Base-by-base conservation (phyloP, 2,113 vertebrate species). In the Erythrolamprus reginae region DNA sequence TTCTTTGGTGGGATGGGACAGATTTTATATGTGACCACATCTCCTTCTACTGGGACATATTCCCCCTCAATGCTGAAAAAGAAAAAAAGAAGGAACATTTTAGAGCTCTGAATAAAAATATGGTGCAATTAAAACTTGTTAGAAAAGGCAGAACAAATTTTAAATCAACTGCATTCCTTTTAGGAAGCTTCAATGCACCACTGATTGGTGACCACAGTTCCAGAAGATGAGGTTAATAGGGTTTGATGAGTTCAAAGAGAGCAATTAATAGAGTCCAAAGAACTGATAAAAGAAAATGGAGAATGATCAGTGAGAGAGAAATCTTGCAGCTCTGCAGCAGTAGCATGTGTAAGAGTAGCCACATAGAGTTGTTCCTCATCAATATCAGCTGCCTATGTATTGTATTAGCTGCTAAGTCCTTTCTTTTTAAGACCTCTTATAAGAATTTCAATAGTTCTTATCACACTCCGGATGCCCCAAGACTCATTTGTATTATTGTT, bases 1-100 rank as follows among this genome's bases (percentile, higher is more conserved):
- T 99, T 99, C 97, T 99, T 99, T 89, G 99, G 99, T 0, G 99
- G 99, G 88, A 99, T 98, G n/a, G 98, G 97, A 91, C 98, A 98
- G 93, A 99, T 97, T 96, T 99, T 99, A 97, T 99, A 99, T 0
- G 99, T 99, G 95, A 99, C 98, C 95, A 99, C 99, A 0, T 99
- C 99, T 0, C 99, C 99, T 95, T 99, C 99, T 55, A 99, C 98
- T 0, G 99, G 99, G 82, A 99, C 99, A 0, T 99, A 99, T 94
- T 99, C 99, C 1, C 99, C 99, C 92, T 99, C 99, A 10, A 99
- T 98, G 96, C 99, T 99, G 97, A 19, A 1, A 90, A 83, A 94
- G 87, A 92, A 84, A 90, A 91, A 90, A 45, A 45, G 91, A 94
- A n/a, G 17, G 51, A 84, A 86, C 0, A 10, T 8, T 86, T 48